A percentile compares a stretch with the other conserved stretches of the same genome.
phyloP scores from a whole-genome alignment of 2,113 vertebrate species.

The Typhlomys cinereus region DNA sequence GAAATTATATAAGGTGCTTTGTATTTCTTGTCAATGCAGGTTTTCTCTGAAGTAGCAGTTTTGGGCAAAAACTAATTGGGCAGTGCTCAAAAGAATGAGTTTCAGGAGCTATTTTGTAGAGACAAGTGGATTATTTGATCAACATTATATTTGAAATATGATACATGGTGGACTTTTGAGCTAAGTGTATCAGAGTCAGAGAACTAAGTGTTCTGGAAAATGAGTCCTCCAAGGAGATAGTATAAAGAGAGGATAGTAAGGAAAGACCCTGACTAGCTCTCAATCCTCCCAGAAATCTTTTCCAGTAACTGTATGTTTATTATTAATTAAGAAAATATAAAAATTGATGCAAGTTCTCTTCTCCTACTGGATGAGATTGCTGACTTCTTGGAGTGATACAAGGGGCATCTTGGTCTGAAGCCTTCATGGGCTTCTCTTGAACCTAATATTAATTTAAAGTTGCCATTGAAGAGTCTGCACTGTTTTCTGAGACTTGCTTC shows the following conservation, averaged over 20 bases:
- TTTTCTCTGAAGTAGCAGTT: background rate
- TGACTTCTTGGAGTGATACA: background rate
- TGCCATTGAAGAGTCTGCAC: background rate
- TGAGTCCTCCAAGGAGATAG: background rate
- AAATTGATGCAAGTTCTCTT: background rate
- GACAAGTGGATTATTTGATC: background rate
- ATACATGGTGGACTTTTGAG: background rate
- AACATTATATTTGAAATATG: background rate
- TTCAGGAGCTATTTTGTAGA: background rate
- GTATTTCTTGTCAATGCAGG: background rate
- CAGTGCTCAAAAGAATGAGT: background rate
- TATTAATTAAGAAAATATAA: background rate
- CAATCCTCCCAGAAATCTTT: background rate
- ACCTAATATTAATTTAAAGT: conserved; percentile 25
- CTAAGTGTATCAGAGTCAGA: background rate
- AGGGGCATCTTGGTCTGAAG: background rate
- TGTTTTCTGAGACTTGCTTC: background rate
- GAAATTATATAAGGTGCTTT: background rate
- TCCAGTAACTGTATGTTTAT: background rate
- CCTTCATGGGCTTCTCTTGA: background rate
- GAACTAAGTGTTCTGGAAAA: background rate
- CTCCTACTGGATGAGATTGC: background rate
- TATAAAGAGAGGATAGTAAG: background rate
- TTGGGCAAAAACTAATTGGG: background rate
- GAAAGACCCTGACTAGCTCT: background rate